phyloP scores from a whole-genome alignment of 2,113 vertebrate species.

The Pipra filicauda region DNA sequence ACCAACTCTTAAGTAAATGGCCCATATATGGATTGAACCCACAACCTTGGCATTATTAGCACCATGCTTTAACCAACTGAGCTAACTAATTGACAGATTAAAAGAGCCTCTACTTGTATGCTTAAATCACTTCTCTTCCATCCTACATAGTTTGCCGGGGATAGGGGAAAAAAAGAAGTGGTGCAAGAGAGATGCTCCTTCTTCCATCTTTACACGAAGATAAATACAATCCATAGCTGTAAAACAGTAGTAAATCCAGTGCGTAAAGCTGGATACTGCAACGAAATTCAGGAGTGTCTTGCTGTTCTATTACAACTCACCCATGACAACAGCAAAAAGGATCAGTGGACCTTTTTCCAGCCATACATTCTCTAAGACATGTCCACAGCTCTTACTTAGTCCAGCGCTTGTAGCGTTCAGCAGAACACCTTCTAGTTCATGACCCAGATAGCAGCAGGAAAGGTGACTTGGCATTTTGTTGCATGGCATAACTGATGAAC shows the following conservation, averaged over 20 bases:
- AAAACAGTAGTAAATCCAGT: not conserved
- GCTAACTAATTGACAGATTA: not conserved
- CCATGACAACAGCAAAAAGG: not conserved
- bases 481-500: not conserved
- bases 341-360: not conserved
- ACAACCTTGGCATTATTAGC: not conserved
- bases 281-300: not conserved
- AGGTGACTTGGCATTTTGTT: not conserved
- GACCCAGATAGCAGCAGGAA: not conserved
- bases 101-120: not conserved
- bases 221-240: not conserved
- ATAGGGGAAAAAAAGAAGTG: not conserved
- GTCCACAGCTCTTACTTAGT: not conserved
- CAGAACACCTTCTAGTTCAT: not conserved
- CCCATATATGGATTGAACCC: not conserved
- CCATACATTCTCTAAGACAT: not conserved
- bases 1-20: not conserved
- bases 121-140: not conserved
- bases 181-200: not conserved
- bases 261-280: not conserved
- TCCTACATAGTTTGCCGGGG: rapidly evolving
- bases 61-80: not conserved
- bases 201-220: not conserved
- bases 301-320: not conserved
- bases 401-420: not conserved